Base-by-base conservation (phyloP, 2,888 invertebrate species). In the Meteorus colon region DNA sequence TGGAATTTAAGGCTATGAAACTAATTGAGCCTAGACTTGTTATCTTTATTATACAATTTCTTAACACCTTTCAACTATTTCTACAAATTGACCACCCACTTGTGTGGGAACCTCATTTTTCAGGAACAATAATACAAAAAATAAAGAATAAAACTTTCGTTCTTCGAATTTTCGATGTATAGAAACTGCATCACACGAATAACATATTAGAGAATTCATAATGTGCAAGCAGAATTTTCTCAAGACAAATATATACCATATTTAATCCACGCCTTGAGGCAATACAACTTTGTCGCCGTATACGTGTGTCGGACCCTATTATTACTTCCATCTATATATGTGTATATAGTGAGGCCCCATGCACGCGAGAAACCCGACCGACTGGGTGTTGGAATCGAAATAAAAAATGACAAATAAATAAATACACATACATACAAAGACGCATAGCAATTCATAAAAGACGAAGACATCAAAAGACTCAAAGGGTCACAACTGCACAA, bases 21-120 rank as follows among this genome's bases (percentile, higher is more conserved):
- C 85, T 86, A 87, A 86, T 87, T 87, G 87, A 86, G 85, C 83
- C 80, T 83, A 80, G 82, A 77, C 51, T 62, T 29, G 62, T 48
- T 72, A 62, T 72, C 48, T 72, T 63, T 72, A 63, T 72, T 72
- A 72, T 63, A 45, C 31, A 48, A 62, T 62, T 62, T 41, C 48
- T 48, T 63, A 63, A 72, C 72, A 72, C 72, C 63, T 72, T 45
- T 62, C 62, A 63, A n/a, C 72, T 63, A 48, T 45, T 48, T 31
- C 62, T 48, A 72, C 72, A 72, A 63, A 48, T 63, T 63, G 72
- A 51, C 72, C 72, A 72, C 72, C 72, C 72, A 72, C 63, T 72
- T 59, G 8, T 55, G n/a, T 65, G 37, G 19, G 65, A 68, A 27
- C 29, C 19, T 5, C 16, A 68, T 48, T 31, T 48, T 68, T 48